Conservation (phyloP, 2,797 vertebrate genomes). For the Poeciliopsis paucimaculata region DNA sequence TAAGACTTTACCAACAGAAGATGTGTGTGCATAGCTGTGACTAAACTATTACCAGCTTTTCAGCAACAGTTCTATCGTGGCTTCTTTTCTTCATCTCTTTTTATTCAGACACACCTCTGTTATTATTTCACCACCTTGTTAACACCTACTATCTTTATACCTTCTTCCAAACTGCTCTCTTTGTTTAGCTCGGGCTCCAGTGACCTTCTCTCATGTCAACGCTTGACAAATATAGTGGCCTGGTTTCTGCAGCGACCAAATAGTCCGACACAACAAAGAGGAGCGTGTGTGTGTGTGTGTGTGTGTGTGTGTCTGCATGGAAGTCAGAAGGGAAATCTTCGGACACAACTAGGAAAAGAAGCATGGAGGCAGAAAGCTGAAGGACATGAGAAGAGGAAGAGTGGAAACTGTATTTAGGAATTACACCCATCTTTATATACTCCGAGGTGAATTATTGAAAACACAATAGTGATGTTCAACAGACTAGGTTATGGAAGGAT, state of each 20-base stretch:
- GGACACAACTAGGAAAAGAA: constrained; percentile 55
- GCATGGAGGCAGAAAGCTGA: constrained; percentile 43
- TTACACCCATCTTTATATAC: constrained; percentile 4
- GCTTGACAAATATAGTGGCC: constrained; percentile 77
- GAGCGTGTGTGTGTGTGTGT: constrained; percentile 30
- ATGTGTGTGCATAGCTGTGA: background rate
- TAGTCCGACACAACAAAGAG: constrained; percentile 76
- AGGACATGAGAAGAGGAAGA: constrained; percentile 9
- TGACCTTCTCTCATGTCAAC: constrained; percentile 84
- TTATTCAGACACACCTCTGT: constrained; percentile 9
- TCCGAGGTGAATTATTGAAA: constrained; percentile 6
- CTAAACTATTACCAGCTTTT: background rate
- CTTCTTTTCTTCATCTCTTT: constrained; percentile 14
- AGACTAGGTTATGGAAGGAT: constrained; percentile 33
- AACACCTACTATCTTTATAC: constrained; percentile 39
- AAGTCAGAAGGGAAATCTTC: constrained; percentile 57
- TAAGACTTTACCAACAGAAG: background rate
- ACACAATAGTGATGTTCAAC: constrained; percentile 34
- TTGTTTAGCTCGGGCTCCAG: constrained; percentile 73
- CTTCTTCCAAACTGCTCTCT: constrained; percentile 47
- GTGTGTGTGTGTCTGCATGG: constrained; percentile 17
- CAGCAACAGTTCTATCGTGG: background rate
- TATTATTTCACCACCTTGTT: background rate
- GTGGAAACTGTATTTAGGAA: constrained; percentile 26
- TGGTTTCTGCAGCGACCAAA: constrained; percentile 82